A percentile compares a stretch with the other conserved stretches of the same genome.
phyloP scores from a whole-genome alignment of 2,888 invertebrate genomes.

The Pollenia angustigena region DNA sequence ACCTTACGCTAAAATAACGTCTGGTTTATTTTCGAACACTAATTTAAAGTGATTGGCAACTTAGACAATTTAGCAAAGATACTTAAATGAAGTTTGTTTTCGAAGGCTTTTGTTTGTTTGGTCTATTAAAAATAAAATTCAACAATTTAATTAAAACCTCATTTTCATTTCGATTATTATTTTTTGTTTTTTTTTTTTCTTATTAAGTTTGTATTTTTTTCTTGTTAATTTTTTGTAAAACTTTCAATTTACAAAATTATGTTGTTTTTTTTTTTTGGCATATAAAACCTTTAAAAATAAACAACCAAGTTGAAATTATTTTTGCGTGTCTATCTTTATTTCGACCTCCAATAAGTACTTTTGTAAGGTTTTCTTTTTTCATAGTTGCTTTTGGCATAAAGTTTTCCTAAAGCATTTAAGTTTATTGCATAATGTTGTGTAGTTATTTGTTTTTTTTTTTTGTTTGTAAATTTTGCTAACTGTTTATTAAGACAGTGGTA shows the following conservation, averaged over 20 bases:
- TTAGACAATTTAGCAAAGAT: too few species aligned
- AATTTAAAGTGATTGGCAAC: too few species aligned
- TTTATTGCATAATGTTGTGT: conserved; percentile 60
- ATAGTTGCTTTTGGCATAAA: conserved; percentile 32
- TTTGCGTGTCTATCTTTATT: conserved; percentile 63
- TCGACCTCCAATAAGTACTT: conserved; percentile 68
- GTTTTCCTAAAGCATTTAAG: conserved; percentile 62
- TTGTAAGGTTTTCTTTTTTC: conserved; percentile 57
- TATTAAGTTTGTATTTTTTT: conserved; percentile 9
- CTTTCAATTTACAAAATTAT: conserved; percentile 21
- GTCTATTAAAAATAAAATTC: background rate
- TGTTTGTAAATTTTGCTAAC: conserved; percentile 33
- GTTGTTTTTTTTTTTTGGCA: background rate
- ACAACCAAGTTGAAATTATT: conserved; percentile 19
- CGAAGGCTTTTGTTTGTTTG: conserved; percentile 16
- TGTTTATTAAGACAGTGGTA: conserved; percentile 28
- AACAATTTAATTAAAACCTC: background rate
- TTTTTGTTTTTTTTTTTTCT: conserved; percentile 7
- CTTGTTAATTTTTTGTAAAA: conserved; percentile 10
- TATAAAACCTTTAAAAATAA: background rate
- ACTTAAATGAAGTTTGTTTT: background rate
- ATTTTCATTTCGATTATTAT: background rate
- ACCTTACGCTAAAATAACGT: too few species aligned
- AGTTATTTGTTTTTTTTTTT: conserved; percentile 20
- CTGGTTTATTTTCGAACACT: too few species aligned